Percentiles rank a stretch among this genome's conserved stretches.
These are phyloP conservation scores for Caenorhabditis sp. DNA, from an alignment of 2,888 invertebrate genomes.

Conservation along the genomic window DNA sequence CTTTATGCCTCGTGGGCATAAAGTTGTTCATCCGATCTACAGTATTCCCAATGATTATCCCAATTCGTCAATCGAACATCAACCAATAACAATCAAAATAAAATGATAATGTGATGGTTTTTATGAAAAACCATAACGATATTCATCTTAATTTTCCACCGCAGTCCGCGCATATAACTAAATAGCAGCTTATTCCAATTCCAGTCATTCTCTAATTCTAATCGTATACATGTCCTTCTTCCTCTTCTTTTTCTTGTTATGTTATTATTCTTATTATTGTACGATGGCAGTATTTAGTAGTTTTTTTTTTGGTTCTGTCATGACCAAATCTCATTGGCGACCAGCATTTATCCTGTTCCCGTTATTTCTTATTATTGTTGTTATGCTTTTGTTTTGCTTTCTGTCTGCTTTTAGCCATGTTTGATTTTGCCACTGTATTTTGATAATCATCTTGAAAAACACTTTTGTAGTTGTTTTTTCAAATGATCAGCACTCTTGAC, in stretches of 20 bases:
- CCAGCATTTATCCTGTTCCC: not conserved
- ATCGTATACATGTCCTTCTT: not conserved
- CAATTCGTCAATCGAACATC: not conserved
- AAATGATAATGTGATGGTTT: not conserved
- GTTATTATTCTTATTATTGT: not conserved
- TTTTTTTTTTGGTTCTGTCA: not conserved
- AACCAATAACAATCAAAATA: not conserved
- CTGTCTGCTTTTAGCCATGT: not conserved
- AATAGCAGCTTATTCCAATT: constrained; percentile 1
- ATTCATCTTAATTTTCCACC: not conserved
- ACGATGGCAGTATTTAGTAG: not conserved
- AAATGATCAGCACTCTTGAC: too few species aligned
- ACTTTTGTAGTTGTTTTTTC: too few species aligned
- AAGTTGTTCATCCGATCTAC: not conserved
- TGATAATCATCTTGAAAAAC: too few species aligned
- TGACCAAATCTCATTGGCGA: not conserved
- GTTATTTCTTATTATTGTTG: not conserved
- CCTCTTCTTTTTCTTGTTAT: not conserved
- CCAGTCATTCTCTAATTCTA: not conserved
- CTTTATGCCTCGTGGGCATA: too few species aligned
- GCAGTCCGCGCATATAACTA: not conserved
- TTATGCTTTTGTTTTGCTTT: not conserved
- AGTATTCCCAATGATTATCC: not conserved
- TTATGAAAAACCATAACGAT: not conserved
- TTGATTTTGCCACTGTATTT: not conserved